Percentiles rank a stretch among this genome's conserved stretches.
Conservation (phyloP, 1,140 invertebrate genomes). For the Mycetomoellerius zeteki region DNA sequence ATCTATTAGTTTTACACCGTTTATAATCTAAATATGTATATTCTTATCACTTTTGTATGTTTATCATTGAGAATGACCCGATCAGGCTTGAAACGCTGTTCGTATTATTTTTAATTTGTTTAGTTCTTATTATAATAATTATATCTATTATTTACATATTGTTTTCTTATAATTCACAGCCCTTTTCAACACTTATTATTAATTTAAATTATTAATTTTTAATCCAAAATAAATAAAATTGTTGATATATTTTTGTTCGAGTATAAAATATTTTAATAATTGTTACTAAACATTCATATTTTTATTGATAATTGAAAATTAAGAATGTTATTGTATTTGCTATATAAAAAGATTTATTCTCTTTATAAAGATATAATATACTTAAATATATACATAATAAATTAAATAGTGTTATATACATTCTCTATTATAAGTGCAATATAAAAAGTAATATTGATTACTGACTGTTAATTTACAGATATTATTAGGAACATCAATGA, state of each 20-base stretch:
- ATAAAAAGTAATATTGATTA: constrained; percentile 3
- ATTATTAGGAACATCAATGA: constrained; percentile 98
- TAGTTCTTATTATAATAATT: too few relatives aligned
- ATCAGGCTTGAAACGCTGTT: too few relatives aligned
- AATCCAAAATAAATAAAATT: background rate
- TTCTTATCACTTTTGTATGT: too few relatives aligned
- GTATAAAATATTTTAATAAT: background rate
- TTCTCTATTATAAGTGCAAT: constrained; percentile 28
- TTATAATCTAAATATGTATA: too few relatives aligned
- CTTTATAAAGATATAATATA: background rate
- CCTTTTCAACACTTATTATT: too few relatives aligned
- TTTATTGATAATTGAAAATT: background rate
- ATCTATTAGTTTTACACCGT: too few relatives aligned
- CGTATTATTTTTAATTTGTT: too few relatives aligned
- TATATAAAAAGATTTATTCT: background rate
- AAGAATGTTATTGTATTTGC: background rate
- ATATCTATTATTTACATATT: too few relatives aligned
- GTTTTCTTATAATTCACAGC: too few relatives aligned
- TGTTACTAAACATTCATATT: background rate
- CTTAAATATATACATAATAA: background rate
- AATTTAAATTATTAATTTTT: background rate
- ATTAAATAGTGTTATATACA: constrained; percentile 15
- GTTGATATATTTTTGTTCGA: background rate
- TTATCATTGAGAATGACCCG: too few relatives aligned
- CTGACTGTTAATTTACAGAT: constrained; percentile 88